Conservation (phyloP, 2,888 invertebrate species). For the Agonopterix alstromeriana region DNA sequence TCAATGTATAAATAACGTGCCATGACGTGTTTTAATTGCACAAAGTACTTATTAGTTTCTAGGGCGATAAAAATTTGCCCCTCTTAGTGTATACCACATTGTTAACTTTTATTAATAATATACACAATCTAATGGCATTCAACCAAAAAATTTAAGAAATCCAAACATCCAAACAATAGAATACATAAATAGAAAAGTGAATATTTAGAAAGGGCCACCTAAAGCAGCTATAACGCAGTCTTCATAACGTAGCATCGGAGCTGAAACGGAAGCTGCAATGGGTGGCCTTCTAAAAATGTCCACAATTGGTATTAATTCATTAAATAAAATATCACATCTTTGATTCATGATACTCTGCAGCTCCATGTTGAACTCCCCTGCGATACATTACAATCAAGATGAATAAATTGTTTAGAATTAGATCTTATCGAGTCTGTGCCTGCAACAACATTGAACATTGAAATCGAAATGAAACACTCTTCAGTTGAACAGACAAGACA, state of each 20-base stretch:
- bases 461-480: conserved; percentile 41
- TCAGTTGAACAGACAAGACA: conserved; percentile 52
- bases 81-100: conserved; percentile 8
- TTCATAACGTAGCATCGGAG: too few relatives aligned
- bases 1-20: conserved; percentile 12
- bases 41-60: conserved; percentile 8
- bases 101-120: neutral
- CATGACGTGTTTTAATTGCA: conserved; percentile 13
- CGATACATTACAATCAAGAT: conserved; percentile 27
- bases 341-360: conserved; percentile 67
- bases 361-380: conserved; percentile 45
- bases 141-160: conserved; percentile 5
- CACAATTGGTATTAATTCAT: conserved; percentile 11
- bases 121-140: conserved; percentile 19
- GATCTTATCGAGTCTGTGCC: conserved; percentile 31
- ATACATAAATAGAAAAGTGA: neutral
- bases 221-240: too few relatives aligned
- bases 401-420: conserved; percentile 21
- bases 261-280: too few relatives aligned
- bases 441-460: conserved; percentile 35
- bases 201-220: neutral
- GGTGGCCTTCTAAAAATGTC: too few relatives aligned
- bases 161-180: conserved; percentile 4
- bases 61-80: conserved; percentile 7
- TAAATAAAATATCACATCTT: conserved; percentile 69